Evolutionary conservation across 2,888 invertebrate species (phyloP), one percentile per base, ranked within the genome.

Genomic region (Chelonus formosanus): DNA sequence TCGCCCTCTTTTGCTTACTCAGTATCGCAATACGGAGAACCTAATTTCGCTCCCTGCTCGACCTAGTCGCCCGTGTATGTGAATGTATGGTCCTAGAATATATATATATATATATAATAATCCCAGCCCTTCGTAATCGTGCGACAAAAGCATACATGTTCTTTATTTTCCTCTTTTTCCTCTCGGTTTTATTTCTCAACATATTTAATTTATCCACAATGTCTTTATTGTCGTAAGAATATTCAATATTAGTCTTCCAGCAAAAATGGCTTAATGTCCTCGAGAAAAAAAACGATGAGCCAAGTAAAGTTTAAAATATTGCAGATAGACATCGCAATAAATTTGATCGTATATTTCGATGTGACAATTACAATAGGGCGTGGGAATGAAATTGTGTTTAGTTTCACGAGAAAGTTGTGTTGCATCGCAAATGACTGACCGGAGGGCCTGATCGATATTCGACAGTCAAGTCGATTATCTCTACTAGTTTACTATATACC

Each of bases 21-120:
- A 75, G 76, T 78, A 75, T 76, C 73, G 73, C 72, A 70, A 71
- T 68, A 70, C 69, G 68, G 71, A 74, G 73, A 76, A 77, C 76
- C 76, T 76, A 77, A 77, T 77, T 76, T 75, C 75, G 66, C 56
- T 68, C 71, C 61, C 20, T 20, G 20, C 68, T 63, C 32, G 68
- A 55, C 53, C 44, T 20, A 31, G 32, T 58, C 56, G 65, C 59
- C 64, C 48, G 31, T 10, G 20, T 2, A 20, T 20, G 20, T 20
- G 20, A 2, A 20, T 20, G 20, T 20, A 20, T 20, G 20, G 20
- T 20, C 2, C 20, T 20, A 20, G 20, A 20, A 40, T 40, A 40
- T 3, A 40, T 40, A 40, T 48, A 3, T 54, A 54, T 53, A 55
- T 57, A 55, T 40, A 47, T 57, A 34, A 67, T 54, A 20, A 52